Conservation (phyloP, 2,113 vertebrate species). For the Carollia perspicillata region DNA sequence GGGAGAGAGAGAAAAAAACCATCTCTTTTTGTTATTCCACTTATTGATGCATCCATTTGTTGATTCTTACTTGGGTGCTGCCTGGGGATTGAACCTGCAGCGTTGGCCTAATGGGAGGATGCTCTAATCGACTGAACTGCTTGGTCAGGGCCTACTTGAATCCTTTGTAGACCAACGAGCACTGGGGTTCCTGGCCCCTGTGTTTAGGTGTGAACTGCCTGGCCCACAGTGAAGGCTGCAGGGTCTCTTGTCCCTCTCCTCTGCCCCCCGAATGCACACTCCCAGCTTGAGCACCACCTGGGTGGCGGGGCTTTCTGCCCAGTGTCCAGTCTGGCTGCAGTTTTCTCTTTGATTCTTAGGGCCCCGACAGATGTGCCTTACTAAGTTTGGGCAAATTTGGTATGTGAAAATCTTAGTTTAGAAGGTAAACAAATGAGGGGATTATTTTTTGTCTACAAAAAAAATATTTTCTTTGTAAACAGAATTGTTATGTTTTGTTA, state of each 20-base stretch:
- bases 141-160: not conserved
- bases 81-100: too few relatives aligned
- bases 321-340: not conserved
- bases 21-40: too few relatives aligned
- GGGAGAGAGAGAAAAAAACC: too few relatives aligned
- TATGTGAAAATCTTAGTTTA: constrained; percentile 1
- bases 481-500: not conserved
- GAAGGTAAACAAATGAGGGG: not conserved
- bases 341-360: not conserved
- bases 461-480: not conserved
- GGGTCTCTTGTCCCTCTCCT: not conserved
- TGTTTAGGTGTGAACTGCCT: not conserved
- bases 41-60: too few relatives aligned
- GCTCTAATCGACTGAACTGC: too few relatives aligned
- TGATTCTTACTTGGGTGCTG: too few relatives aligned
- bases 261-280: accelerated
- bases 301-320: not conserved
- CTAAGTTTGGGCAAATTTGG: not conserved
- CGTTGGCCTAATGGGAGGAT: too few relatives aligned
- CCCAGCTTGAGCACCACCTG: not conserved
- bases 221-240: not conserved
- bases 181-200: not conserved
- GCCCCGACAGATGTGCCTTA: not conserved
- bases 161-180: not conserved
- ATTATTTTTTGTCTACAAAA: constrained; percentile 11